A percentile compares a stretch with the other conserved stretches of the same genome.
Evolutionary conservation across 1,140 invertebrate species (phyloP).

Genomic region (Archivesica marissinica): DNA sequence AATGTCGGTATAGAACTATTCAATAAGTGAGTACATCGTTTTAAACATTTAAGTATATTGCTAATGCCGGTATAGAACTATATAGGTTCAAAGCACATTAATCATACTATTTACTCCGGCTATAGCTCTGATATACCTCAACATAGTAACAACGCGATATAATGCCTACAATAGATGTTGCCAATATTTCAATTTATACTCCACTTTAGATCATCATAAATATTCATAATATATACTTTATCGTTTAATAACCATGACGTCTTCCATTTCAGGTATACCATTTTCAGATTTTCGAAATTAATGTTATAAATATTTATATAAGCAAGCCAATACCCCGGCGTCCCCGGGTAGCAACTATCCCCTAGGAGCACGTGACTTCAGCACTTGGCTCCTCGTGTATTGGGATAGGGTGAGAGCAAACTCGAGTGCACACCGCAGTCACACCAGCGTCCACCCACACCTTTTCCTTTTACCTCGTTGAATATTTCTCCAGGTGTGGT

Average conservation of each 20-base stretch:
- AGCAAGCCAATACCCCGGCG: conserved; percentile 23
- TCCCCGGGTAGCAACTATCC: conserved; percentile 48
- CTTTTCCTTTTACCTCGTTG: neutral
- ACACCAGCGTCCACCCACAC: conserved; percentile 32
- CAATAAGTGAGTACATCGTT: too few species aligned
- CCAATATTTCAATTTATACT: too few species aligned
- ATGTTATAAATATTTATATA: neutral
- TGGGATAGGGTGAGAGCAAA: conserved; percentile 63
- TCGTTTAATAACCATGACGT: neutral
- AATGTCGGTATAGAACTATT: too few species aligned
- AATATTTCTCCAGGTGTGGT: conserved; percentile 11
- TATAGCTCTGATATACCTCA: too few species aligned
- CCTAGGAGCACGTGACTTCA: neutral
- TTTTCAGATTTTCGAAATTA: neutral
- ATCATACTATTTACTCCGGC: too few species aligned
- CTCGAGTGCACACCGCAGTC: conserved; percentile 54
- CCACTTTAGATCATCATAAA: too few species aligned
- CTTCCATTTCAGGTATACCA: conserved; percentile 10
- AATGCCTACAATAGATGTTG: too few species aligned
- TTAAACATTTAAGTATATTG: too few species aligned
- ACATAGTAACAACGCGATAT: too few species aligned
- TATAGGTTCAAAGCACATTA: too few species aligned
- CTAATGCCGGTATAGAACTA: too few species aligned
- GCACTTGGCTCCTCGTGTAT: conserved; percentile 19
- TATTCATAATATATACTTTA: too few species aligned